Evolutionary conservation across 2,797 vertebrate species (phyloP).

Genomic region (Pogonophryne albipinna): DNA sequence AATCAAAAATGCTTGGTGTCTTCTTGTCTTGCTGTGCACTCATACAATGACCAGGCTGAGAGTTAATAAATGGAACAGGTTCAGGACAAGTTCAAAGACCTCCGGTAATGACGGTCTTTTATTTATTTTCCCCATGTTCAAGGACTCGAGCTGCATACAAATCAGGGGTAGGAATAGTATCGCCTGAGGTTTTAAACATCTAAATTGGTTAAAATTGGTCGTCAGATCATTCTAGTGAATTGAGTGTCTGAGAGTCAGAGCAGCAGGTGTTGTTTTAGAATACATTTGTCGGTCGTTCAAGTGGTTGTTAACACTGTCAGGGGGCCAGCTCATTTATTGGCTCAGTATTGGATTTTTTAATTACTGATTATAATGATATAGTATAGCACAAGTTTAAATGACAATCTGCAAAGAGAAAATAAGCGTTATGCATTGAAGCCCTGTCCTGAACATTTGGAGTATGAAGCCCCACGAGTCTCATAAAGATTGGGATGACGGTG

Average conservation of each 20-base stretch:
- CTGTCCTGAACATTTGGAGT: neutral
- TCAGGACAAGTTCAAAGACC: constrained; percentile 49
- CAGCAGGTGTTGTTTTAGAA: constrained; percentile 26
- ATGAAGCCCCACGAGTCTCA: no score
- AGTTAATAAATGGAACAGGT: constrained; percentile 47
- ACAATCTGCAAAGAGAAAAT: neutral
- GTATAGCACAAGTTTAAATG: neutral
- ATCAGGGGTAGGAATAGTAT: constrained; percentile 24
- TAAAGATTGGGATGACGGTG: no score
- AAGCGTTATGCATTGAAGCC: neutral
- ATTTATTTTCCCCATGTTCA: constrained; percentile 44
- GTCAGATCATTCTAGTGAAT: constrained; percentile 38
- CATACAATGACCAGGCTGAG: constrained; percentile 24
- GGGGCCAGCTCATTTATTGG: constrained; percentile 25
- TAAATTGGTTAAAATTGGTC: constrained; percentile 37
- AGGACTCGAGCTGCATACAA: constrained; percentile 38
- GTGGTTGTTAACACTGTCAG: constrained; percentile 17
- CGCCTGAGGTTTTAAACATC: constrained; percentile 32
- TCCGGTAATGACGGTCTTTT: constrained; percentile 41
- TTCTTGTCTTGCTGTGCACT: constrained; percentile 33
- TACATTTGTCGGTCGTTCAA: constrained; percentile 18
- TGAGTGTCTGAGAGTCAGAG: constrained; percentile 24
- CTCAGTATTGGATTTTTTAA: constrained; percentile 25
- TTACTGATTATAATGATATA: constrained; percentile 29
- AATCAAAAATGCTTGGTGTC: neutral